Conservation (phyloP, 2,888 invertebrate genomes). For the Acronicta leporina region DNA sequence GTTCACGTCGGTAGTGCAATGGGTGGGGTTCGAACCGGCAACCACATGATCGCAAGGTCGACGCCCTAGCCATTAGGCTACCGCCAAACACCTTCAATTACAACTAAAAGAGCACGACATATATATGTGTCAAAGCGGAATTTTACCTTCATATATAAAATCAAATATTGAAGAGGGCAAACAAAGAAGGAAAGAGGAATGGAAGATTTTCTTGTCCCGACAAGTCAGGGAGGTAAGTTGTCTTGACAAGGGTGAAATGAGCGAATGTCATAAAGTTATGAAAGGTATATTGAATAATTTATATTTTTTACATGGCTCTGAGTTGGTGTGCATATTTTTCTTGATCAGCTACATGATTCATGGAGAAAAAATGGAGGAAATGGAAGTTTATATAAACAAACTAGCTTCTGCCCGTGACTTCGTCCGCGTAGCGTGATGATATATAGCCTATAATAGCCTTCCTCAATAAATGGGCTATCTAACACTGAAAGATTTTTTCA, state of each 20-base stretch:
- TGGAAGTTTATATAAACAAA: too few relatives aligned
- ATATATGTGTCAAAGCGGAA: slow-evolving; percentile 9
- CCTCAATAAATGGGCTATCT: too few relatives aligned
- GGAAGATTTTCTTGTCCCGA: slow-evolving; percentile 29
- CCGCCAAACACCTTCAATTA: slow-evolving; percentile 20
- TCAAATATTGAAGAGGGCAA: slow-evolving; percentile 48
- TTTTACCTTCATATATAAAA: slow-evolving; percentile 32
- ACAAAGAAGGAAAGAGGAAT: slow-evolving; percentile 38
- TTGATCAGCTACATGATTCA: slow-evolving; percentile 12
- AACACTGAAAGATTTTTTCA: too few relatives aligned
- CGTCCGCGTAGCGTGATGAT: too few relatives aligned
- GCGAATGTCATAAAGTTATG: slow-evolving; percentile 49
- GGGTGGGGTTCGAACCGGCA: too few relatives aligned
- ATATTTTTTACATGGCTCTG: slow-evolving; percentile 25
- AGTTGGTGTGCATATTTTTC: slow-evolving; percentile 23
- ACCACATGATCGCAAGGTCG: too few relatives aligned
- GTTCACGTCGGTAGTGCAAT: too few relatives aligned
- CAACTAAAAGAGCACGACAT: slow-evolving; percentile 3
- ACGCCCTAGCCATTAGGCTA: too few relatives aligned
- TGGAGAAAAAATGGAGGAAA: too few relatives aligned
- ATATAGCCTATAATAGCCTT: too few relatives aligned
- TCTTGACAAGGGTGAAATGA: slow-evolving; percentile 49
- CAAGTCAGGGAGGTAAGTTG: slow-evolving; percentile 38
- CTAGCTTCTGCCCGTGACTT: too few relatives aligned
- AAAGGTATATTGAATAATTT: slow-evolving; percentile 47